Base-by-base conservation (phyloP, 2,113 vertebrate genomes). In the Psilopogon haemacephalus region DNA sequence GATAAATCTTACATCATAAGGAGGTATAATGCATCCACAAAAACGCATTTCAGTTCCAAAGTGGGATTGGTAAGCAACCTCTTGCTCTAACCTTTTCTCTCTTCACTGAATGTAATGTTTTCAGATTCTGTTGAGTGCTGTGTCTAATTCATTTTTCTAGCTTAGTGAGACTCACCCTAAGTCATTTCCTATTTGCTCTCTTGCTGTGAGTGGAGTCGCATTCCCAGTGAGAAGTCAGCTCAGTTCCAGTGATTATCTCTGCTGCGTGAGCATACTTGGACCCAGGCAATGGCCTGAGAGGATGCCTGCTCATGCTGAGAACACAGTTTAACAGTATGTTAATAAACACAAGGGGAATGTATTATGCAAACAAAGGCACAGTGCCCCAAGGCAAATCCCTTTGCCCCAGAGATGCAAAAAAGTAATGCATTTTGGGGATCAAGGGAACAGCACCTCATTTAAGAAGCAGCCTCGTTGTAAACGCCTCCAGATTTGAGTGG, bases 81-180 rank as follows among this genome's bases (percentile, higher is more conserved):
- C 89, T 93, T 42, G 15, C 93, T 88, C 84, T 84, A 92, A 82
- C 77, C 90, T 93, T 95, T 95, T 95, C 85, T 95, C 93, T 93
- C 82, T 63, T 81, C 92, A 52, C 88, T 81, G 79, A 93, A 89
- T 86, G 72, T 80, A 93, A 89, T 80, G 83, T 87, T 93, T 97
- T 94, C 93, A 19, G 35, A 94, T 87, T 97, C 94, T 96, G 77
- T 95, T 96, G 90, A 96, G 69, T 52, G 97, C 95, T 94, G 90
- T 97, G 87, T 96, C 96, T 93, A 97, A 97, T 97, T 97, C 96
- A 96, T 97, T 97, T 97, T 97, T 95, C 95, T 71, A 20, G 95
- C 88, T 97, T 97, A 96, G 95, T 78, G 71, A 97, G 88, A 89
- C 93, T 97, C 19, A 63, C 96, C 92, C 91, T 19, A 10, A 97